Conservation (phyloP, 2,888 invertebrate genomes). For the Lycocerus yunnanus region DNA sequence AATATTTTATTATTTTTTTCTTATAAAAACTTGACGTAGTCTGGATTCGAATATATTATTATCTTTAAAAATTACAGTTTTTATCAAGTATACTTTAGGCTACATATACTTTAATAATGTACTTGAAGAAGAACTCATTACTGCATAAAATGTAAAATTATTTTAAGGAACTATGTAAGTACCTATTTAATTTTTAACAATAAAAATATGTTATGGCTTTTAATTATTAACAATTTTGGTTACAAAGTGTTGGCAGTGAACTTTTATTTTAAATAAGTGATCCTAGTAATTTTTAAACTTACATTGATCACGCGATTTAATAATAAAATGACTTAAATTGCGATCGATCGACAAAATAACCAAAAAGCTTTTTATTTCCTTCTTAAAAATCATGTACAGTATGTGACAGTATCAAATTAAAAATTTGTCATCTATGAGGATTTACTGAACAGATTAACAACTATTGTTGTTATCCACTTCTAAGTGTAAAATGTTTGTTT, state of each 20-base stretch:
- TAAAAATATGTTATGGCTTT: not conserved
- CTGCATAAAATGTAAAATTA: not conserved
- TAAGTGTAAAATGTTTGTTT: too few species aligned
- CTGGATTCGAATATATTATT: not conserved
- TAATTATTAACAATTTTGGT: not conserved
- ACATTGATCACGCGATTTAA: not conserved
- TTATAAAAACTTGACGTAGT: not conserved
- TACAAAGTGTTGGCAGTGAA: not conserved
- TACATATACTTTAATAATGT: not conserved
- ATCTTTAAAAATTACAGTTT: not conserved
- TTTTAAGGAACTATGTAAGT: too few species aligned
- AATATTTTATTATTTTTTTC: not conserved
- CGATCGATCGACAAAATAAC: not conserved
- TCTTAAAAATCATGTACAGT: too few species aligned
- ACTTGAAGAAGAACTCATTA: not conserved
- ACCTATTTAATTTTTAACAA: not conserved
- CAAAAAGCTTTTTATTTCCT: too few species aligned
- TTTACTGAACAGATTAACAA: too few species aligned
- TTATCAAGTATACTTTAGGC: not conserved
- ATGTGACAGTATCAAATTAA: too few species aligned
- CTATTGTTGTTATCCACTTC: too few species aligned
- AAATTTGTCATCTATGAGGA: too few species aligned
- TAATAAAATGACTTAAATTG: not conserved
- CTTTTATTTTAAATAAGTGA: not conserved
- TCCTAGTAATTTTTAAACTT: not conserved